These are phyloP conservation scores for Phyllostomus discolor DNA, from an alignment of 2,113 vertebrate genomes.

Conservation along the genomic window DNA sequence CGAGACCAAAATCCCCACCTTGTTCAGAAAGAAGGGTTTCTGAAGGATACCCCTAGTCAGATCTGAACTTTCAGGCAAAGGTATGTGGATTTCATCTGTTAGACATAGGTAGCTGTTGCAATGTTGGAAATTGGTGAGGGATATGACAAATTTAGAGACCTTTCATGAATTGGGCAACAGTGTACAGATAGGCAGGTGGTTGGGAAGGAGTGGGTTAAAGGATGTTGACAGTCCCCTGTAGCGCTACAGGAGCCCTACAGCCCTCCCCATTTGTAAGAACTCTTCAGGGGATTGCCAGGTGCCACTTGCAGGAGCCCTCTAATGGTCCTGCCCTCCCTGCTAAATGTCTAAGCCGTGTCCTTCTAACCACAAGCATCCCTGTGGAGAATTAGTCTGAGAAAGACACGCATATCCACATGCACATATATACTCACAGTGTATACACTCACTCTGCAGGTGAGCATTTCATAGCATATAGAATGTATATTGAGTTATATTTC, in stretches of 20 bases:
- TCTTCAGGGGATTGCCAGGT: neutral
- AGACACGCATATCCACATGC: neutral
- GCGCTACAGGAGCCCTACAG: neutral
- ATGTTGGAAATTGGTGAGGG: neutral
- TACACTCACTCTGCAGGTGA: constrained; percentile 20
- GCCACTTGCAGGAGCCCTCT: neutral
- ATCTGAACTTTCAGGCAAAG: neutral
- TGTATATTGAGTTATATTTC: constrained; percentile 58
- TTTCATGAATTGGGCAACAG: neutral
- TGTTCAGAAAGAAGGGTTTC: neutral
- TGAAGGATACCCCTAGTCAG: neutral
- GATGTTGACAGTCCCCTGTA: neutral
- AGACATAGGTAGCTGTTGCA: neutral
- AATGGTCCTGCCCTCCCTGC: neutral
- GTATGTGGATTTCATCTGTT: neutral
- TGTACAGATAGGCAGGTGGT: neutral
- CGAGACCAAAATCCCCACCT: neutral
- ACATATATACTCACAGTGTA: neutral
- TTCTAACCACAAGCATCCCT: neutral
- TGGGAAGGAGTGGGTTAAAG: neutral
- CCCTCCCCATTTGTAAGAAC: neutral
- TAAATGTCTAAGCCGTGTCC: neutral
- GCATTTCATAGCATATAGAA: constrained; percentile 56
- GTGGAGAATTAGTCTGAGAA: constrained; percentile 1
- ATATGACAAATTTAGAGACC: neutral